A percentile compares a stretch with the other conserved stretches of the same genome.
Evolutionary conservation across 92 coral and sea anemone species (phyloP).

Genomic region (Anthopleura xanthogrammica): DNA sequence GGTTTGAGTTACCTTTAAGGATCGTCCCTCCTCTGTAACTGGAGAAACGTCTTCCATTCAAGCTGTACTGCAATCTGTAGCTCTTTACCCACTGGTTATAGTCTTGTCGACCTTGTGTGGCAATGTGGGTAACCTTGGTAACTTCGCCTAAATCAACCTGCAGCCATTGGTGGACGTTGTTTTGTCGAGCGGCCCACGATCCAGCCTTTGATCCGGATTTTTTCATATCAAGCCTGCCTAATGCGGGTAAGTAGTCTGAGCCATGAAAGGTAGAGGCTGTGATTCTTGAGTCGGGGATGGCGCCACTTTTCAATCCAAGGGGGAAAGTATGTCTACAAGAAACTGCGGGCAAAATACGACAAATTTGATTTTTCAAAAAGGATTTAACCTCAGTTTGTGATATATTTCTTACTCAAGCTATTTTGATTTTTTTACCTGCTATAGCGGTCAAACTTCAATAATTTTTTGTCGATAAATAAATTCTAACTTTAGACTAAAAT

Average conservation of each 20-base stretch:
- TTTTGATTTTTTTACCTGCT: no score
- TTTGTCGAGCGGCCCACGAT: background rate
- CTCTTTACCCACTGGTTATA: conserved; percentile 14
- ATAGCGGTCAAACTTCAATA: no score
- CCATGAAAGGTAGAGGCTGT: background rate
- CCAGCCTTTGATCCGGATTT: background rate
- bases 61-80: conserved; percentile 24
- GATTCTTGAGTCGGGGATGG: background rate
- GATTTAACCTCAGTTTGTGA: no score
- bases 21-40: background rate
- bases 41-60: background rate
- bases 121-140: background rate
- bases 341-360: no score
- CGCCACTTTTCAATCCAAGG: conserved; percentile 10
- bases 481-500: no score
- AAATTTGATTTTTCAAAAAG: no score
- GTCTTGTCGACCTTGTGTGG: conserved; percentile 16
- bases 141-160: conserved; percentile 12
- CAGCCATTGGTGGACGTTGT: conserved; percentile 6
- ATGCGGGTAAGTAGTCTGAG: background rate
- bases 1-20: conserved; percentile 4
- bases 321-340: background rate
- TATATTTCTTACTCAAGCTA: no score
- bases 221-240: no score
- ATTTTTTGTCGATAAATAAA: no score